These are phyloP conservation scores for Sitodiplosis mosellana DNA, from an alignment of 1,140 invertebrate genomes.

Conservation along the genomic window DNA sequence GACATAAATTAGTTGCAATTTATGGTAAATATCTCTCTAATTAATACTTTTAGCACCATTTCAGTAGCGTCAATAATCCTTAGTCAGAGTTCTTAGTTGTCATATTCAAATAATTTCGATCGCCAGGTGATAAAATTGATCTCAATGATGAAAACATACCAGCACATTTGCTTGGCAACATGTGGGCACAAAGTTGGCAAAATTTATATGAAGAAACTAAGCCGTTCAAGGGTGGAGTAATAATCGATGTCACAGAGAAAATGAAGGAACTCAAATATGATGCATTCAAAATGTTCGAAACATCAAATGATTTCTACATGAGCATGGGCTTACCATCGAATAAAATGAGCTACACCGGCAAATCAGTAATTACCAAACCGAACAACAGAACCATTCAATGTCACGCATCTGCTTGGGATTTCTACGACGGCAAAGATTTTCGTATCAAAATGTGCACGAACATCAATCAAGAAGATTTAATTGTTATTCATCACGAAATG, in stretches of 20 bases:
- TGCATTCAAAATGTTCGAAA: slow-evolving; percentile 25
- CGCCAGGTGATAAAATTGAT: background rate
- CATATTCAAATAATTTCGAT: too few relatives aligned
- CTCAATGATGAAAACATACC: slow-evolving; percentile 14
- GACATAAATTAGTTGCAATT: slow-evolving; percentile 29
- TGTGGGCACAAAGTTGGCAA: slow-evolving; percentile 67
- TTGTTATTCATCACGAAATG: slow-evolving; percentile 1
- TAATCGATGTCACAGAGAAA: slow-evolving; percentile 37
- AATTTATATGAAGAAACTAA: slow-evolving; percentile 46
- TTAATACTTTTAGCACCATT: too few relatives aligned
- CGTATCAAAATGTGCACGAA: slow-evolving; percentile 67
- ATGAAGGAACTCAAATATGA: slow-evolving; percentile 21
- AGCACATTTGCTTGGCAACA: slow-evolving; percentile 28
- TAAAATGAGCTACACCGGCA: background rate
- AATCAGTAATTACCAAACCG: slow-evolving; percentile 28
- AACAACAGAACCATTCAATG: slow-evolving; percentile 40
- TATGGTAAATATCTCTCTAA: slow-evolving; percentile 19
- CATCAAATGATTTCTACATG: slow-evolving; percentile 1
- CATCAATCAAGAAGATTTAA: slow-evolving; percentile 43
- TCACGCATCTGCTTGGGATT: slow-evolving; percentile 66
- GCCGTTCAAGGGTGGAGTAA: slow-evolving; percentile 16
- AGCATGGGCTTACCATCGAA: background rate
- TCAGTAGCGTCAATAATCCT: too few relatives aligned
- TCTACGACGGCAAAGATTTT: slow-evolving; percentile 36
- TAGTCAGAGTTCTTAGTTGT: too few relatives aligned